A percentile compares a stretch with the other conserved stretches of the same genome.
phyloP scores from a whole-genome alignment of 2,797 vertebrate species.

The Cephalopachus bancanus region DNA sequence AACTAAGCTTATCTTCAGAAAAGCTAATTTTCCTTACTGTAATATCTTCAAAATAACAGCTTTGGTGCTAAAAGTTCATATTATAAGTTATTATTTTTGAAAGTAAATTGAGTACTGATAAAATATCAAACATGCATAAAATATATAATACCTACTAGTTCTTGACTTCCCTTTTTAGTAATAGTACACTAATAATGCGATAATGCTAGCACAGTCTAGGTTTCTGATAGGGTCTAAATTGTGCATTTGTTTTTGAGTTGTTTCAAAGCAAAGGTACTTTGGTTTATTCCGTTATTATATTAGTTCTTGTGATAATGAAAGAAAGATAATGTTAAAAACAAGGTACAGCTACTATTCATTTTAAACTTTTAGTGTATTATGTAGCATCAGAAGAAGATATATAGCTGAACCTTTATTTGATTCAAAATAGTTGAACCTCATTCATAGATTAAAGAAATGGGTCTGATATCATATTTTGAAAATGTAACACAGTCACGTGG shows the following conservation, averaged over 20 bases:
- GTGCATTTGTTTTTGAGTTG: neutral
- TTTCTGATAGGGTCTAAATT: neutral
- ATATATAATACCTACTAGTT: neutral
- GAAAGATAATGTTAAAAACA: neutral
- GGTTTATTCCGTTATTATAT: neutral
- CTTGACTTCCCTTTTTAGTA: neutral
- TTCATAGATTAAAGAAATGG: neutral
- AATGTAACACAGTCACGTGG: neutral
- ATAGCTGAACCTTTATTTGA: neutral
- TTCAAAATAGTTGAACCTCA: neutral
- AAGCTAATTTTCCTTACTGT: neutral
- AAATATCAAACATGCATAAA: neutral
- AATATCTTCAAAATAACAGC: neutral
- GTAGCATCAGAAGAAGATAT: neutral
- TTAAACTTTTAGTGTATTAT: neutral
- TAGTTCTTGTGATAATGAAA: neutral
- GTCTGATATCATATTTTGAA: neutral
- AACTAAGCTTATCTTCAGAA: neutral
- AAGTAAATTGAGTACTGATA: neutral
- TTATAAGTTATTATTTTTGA: conserved; percentile 31
- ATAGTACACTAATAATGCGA: neutral
- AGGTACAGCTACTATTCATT: neutral
- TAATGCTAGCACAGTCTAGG: neutral
- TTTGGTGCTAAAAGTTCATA: neutral
- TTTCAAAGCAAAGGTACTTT: neutral